phyloP scores from a whole-genome alignment of 1,140 invertebrate genomes.

The Penaeus indicus region DNA sequence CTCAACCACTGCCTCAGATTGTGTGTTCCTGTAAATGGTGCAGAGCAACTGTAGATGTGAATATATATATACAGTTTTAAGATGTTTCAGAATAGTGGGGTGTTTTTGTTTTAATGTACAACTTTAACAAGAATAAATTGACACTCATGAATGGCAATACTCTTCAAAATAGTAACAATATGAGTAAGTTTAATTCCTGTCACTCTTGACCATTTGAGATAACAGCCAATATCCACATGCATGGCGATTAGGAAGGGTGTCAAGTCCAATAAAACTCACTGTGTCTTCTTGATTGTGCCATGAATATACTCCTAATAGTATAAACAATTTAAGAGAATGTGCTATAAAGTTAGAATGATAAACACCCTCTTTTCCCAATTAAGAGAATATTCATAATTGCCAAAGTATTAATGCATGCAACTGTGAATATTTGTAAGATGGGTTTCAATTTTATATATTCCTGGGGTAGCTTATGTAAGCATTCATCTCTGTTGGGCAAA shows the following conservation, averaged over 20 bases:
- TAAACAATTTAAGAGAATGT: conserved; percentile 53
- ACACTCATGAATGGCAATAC: conserved; percentile 1
- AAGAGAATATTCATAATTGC: conserved; percentile 54
- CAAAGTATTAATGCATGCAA: conserved; percentile 34
- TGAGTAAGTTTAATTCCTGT: not conserved
- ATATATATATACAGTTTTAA: too few species aligned
- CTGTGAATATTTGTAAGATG: conserved; percentile 40
- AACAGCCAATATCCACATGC: conserved; percentile 44
- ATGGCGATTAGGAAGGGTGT: conserved; percentile 58
- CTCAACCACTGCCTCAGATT: not conserved
- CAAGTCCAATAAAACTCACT: conserved; percentile 66
- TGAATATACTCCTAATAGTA: conserved; percentile 64
- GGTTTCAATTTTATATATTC: conserved; percentile 12
- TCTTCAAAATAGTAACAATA: not conserved
- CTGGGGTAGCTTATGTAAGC: conserved; percentile 20
- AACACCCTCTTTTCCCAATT: not conserved
- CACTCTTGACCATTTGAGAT: conserved; percentile 33
- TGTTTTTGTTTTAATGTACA: not conserved
- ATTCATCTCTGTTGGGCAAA: conserved; percentile 46
- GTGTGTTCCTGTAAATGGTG: conserved; percentile 5
- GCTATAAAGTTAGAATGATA: conserved; percentile 53
- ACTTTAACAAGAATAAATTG: conserved; percentile 46
- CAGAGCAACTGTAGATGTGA: too few species aligned
- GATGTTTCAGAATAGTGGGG: too few species aligned
- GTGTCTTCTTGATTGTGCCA: conserved; percentile 67